Percentiles rank a stretch among this genome's conserved stretches.
Evolutionary conservation across 2,113 vertebrate species (phyloP).

Genomic region (Emydura subglobosa): DNA sequence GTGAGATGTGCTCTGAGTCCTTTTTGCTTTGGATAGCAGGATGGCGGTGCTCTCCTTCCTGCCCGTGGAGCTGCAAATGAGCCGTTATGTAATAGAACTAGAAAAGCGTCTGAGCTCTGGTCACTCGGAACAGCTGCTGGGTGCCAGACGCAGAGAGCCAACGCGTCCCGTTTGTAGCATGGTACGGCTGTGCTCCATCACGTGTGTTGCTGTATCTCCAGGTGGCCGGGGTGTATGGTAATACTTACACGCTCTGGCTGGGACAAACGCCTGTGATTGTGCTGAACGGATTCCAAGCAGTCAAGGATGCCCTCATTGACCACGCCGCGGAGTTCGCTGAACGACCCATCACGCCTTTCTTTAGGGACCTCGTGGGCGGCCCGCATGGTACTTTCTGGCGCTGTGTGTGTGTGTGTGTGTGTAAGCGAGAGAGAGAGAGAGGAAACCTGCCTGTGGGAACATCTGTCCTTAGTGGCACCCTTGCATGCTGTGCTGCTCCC

Average conservation of each 20-base stretch:
- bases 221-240: slow-evolving; percentile 46
- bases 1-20: background rate
- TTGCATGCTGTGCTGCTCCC: background rate
- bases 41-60: background rate
- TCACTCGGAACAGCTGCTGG: background rate
- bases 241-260: slow-evolving; percentile 48
- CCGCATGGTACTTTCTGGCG: background rate
- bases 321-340: slow-evolving; percentile 60
- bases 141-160: background rate
- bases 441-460: background rate
- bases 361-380: background rate
- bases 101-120: background rate
- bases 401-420: background rate
- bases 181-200: background rate
- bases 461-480: background rate
- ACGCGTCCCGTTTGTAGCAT: background rate
- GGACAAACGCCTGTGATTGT: slow-evolving; percentile 41
- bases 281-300: slow-evolving; percentile 51
- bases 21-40: background rate
- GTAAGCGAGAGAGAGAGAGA: background rate
- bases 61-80: background rate
- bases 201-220: background rate
- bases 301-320: slow-evolving; percentile 53
- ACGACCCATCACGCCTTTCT: background rate
- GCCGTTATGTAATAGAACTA: background rate